Percentiles rank a stretch among this genome's conserved stretches.
phyloP scores from a whole-genome alignment of 2,888 invertebrate genomes.

The Tenthredo distinguenda region DNA sequence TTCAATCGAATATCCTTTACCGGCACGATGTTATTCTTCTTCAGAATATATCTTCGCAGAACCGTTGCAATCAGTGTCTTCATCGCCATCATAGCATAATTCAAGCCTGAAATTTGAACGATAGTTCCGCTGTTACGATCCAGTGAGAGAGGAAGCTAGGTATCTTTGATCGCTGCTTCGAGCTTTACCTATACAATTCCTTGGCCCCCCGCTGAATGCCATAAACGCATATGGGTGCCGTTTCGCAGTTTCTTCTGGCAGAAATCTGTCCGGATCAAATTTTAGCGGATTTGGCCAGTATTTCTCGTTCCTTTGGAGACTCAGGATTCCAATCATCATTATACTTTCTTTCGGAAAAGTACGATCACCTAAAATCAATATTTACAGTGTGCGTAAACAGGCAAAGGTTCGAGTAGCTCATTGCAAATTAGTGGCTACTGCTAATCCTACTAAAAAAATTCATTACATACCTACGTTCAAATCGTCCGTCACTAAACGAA shows the following conservation, averaged over 20 bases:
- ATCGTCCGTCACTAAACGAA: conserved; percentile 77
- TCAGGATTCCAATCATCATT: conserved; percentile 58
- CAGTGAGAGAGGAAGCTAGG: no score
- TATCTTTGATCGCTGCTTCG: not conserved
- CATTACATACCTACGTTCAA: conserved; percentile 76
- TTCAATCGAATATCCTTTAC: not conserved
- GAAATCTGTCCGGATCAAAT: conserved; percentile 69
- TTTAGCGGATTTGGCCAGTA: conserved; percentile 65
- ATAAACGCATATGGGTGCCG: conserved; percentile 63
- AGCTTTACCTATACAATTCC: conserved; percentile 64
- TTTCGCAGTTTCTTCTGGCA: conserved; percentile 63
- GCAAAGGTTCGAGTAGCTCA: not conserved
- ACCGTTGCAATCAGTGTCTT: not conserved
- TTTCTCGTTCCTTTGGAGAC: conserved; percentile 61
- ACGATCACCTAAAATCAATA: conserved; percentile 55
- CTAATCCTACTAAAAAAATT: no score
- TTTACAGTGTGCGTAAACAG: not conserved
- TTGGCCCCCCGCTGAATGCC: conserved; percentile 66
- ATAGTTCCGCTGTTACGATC: not conserved
- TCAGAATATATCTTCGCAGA: conserved; percentile 8
- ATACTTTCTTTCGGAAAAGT: conserved; percentile 61
- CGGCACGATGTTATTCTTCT: not conserved
- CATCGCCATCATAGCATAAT: conserved; percentile 22
- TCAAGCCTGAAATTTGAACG: not conserved
- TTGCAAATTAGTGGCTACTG: not conserved